phyloP scores from a whole-genome alignment of 30 jellyfish, hydroid and myxozoan genomes.

The Aurelia sp. region DNA sequence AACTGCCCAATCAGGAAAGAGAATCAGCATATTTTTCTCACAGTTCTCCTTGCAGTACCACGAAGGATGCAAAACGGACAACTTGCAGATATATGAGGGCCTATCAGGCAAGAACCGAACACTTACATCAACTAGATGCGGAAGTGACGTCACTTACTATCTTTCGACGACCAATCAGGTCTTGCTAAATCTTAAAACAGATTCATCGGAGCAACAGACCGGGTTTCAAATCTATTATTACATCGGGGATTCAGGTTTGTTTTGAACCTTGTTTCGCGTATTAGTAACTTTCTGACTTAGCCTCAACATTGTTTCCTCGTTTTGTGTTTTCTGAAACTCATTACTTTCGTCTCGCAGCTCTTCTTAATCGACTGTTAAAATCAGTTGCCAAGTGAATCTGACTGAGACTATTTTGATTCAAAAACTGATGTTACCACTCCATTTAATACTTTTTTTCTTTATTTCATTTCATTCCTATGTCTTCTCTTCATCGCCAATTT shows the following conservation, averaged over 20 bases:
- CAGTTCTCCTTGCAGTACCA: slow-evolving; percentile 44
- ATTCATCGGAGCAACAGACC: slow-evolving; percentile 18
- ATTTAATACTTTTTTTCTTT: no score
- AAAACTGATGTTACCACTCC: no score
- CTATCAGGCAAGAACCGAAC: not conserved
- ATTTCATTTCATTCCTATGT: no score
- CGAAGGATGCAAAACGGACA: slow-evolving; percentile 43
- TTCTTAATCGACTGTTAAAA: no score
- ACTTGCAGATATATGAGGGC: slow-evolving; percentile 50
- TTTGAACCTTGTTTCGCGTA: not conserved
- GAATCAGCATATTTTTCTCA: slow-evolving; percentile 25
- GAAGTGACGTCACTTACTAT: slow-evolving; percentile 4
- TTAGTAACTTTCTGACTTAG: not conserved
- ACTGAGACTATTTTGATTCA: no score
- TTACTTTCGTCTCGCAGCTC: no score
- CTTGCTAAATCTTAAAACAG: slow-evolving; percentile 37
- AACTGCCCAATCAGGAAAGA: slow-evolving; percentile 57
- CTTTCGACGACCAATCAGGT: slow-evolving; percentile 46
- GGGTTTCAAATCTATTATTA: slow-evolving; percentile 42
- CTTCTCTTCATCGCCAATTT: no score
- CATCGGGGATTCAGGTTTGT: slow-evolving; percentile 18
- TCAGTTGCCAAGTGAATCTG: no score
- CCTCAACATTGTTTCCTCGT: no score
- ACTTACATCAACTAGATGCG: slow-evolving; percentile 44
- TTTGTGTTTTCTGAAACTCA: no score